phyloP scores from a whole-genome alignment of 2,888 invertebrate genomes.

The Tachina grossa region DNA sequence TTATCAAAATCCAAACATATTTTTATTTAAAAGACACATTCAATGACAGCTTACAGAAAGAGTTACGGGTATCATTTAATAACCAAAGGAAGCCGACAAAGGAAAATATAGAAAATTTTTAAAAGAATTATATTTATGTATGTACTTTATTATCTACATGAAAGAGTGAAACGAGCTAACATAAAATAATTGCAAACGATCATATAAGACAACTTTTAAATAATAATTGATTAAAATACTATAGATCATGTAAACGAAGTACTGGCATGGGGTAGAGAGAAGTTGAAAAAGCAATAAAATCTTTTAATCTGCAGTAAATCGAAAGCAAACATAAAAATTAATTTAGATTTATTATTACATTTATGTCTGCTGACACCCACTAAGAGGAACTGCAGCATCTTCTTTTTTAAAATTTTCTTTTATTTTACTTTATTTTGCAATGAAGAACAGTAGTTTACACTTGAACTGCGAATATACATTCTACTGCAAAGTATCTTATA shows the following conservation, averaged over 20 bases:
- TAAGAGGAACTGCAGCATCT: neutral
- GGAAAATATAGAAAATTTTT: neutral
- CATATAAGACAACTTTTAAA: slow-evolving; percentile 19
- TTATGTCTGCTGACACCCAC: slow-evolving; percentile 44
- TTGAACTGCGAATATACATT: too few species aligned
- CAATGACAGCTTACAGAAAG: slow-evolving; percentile 62
- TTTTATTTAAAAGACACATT: slow-evolving; percentile 62
- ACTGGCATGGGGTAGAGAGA: too few species aligned
- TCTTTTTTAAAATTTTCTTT: neutral
- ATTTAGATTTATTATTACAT: slow-evolving; percentile 54
- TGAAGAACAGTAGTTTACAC: too few species aligned
- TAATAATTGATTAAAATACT: slow-evolving; percentile 57
- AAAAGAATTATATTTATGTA: slow-evolving; percentile 7
- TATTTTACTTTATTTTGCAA: too few species aligned
- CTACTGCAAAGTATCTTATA: too few species aligned
- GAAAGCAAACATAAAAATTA: slow-evolving; percentile 10
- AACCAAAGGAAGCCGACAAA: slow-evolving; percentile 40
- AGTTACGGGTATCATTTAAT: slow-evolving; percentile 50
- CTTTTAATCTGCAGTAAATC: slow-evolving; percentile 21
- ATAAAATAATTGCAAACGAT: slow-evolving; percentile 33
- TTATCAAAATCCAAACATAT: slow-evolving; percentile 52
- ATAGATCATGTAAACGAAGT: slow-evolving; percentile 17
- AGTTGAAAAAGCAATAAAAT: neutral
- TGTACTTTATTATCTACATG: neutral
- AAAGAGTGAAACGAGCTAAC: slow-evolving; percentile 20